Evolutionary conservation across 1,140 invertebrate genomes (phyloP), one percentile per base, ranked within the genome.

Genomic region (Drosophila leontia): DNA sequence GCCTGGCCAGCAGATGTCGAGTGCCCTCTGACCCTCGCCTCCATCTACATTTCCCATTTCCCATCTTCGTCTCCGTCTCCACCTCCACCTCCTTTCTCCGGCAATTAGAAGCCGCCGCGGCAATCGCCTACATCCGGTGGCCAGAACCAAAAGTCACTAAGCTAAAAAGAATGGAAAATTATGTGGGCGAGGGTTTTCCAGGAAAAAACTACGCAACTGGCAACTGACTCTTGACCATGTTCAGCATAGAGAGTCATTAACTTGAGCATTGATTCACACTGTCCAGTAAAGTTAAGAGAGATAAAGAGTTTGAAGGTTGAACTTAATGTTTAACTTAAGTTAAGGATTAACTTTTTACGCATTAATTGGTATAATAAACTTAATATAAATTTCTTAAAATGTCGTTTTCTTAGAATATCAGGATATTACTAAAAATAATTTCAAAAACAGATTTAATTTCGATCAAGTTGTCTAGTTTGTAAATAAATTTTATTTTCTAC

Each of bases 111-210:
- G 48, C 67, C 60, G 50, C 75, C 61, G 58, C 80, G 65, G 65
- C 84, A 88, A 88, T 87, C 84, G 80, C 23, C 77, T 71, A 84
- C 84, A 87, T 87, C 84, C 84, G 84, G 83, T 76, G 71, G 67
- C 70, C 59, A 51, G 32, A 70, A 67, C 67, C 29, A 57, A 78
- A 67, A 84, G 69, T 53, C 84, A 87, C 63, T 86, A 86, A 83
- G 63, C 81, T 67, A 80, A 71, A 42, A 72, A 60, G 82, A 83
- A 86, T 86, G 74, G 80, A 81, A 85, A 87, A 90, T 88, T 87
- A 88, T 90, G 85, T 88, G 85, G 85, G 85, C 81, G 85, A 90
- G 55, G 78, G 83, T 62, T 90, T 88, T 88, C 85, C 85, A 74
- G 61, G 78, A 83, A 88, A 88, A 87, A 67, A 51, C 75, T 51